A percentile compares a stretch with the other conserved stretches of the same genome.
phyloP scores from a whole-genome alignment of 2,797 vertebrate species.

The Urocyon cinereoargenteus region DNA sequence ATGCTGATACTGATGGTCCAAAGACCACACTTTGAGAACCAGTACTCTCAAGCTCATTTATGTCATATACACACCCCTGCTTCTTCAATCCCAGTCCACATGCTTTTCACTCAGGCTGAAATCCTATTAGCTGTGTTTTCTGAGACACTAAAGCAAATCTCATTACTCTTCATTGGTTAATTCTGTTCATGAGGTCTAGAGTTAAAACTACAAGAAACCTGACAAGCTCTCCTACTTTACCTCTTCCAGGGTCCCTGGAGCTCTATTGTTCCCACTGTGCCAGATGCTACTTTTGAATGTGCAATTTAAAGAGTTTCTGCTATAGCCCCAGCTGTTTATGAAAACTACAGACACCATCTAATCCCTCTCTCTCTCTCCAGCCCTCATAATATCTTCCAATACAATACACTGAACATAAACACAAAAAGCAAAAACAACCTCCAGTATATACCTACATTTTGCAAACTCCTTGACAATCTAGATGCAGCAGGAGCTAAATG shows the following conservation, averaged over 20 bases:
- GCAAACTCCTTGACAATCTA: neutral
- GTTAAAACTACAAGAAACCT: slow-evolving; percentile 28
- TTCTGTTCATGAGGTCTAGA: neutral
- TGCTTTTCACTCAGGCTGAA: neutral
- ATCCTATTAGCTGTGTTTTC: neutral
- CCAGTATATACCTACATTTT: neutral
- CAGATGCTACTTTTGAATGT: slow-evolving; percentile 42
- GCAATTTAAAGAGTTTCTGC: slow-evolving; percentile 59
- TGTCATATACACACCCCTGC: neutral
- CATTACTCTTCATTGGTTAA: neutral
- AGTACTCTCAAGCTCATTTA: neutral
- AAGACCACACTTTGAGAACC: neutral
- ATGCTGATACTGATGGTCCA: neutral
- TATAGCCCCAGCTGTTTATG: slow-evolving; percentile 57
- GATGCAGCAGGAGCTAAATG: slow-evolving; percentile 3
- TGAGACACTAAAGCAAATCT: slow-evolving; percentile 1
- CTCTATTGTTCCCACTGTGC: neutral
- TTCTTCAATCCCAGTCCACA: neutral
- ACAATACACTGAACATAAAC: neutral
- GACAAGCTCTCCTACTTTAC: neutral
- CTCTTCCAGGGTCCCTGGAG: neutral
- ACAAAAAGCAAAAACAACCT: slow-evolving; percentile 23
- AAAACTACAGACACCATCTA: slow-evolving; percentile 12
- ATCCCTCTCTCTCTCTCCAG: neutral
- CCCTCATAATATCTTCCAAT: neutral